Evolutionary conservation across 2,113 vertebrate species (phyloP), one percentile per base, ranked within the genome.

Genomic region (Dendrocopos noguchii): DNA sequence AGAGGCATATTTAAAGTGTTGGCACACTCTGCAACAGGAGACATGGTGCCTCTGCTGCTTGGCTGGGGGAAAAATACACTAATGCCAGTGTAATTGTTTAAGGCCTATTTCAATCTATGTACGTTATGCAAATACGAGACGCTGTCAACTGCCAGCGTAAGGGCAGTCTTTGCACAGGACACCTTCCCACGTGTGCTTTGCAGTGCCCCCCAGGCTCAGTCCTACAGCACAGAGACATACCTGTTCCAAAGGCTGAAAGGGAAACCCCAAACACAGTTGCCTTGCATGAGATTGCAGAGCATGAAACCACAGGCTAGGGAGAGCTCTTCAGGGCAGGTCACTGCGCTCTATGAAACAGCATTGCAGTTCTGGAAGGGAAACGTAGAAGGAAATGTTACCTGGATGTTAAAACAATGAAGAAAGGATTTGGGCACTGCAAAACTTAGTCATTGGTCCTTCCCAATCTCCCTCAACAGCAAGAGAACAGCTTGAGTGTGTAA

Each of bases 321-420:
- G 36, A 89, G 28, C 25, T 22, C 46, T 83, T 59, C 80, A 64
- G 86, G 53, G 77, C 77, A 74, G 57, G 88, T 76, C 60, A 50
- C 18, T 77, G 42, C 0, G 0, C n/a, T 82, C 47, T 12, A 6
- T 31, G 72, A 75, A 73, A 91, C 0, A 1, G 29, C 24, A 52
- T 87, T 59, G 87, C 57, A 52, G 4, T 85, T 94, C 75, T 59
- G 17, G 36, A 93, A 90, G 24, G 60, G 53, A 87, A 89, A 92
- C 72, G n/a, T n/a, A 65, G 28, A 81, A 80, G 88, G 19, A 77
- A 80, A 72, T 4, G 7, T 68, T 79, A 60, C 16, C 13, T n/a
- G 46, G 36, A 63, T 34, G 53, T 76, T 80, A 73, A 77, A 82
- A 72, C 36, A 87, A 83, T 4, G 8, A 59, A 79, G 63, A 10